Conservation (phyloP, 2,888 invertebrate genomes). For the Panzeria rudis region DNA sequence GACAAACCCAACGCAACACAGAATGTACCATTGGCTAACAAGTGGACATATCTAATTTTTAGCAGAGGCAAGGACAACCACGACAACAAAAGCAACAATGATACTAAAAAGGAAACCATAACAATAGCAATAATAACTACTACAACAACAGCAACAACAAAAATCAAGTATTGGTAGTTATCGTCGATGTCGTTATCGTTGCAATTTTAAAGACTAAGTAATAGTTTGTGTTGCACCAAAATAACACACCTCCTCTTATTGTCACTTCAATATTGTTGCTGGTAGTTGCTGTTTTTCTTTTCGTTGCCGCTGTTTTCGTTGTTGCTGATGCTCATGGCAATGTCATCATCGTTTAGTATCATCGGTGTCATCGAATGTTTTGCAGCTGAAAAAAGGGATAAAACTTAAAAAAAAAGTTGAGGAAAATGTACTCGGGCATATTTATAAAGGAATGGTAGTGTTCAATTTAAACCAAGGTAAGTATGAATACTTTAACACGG, state of each 20-base stretch:
- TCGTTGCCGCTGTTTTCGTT: neutral
- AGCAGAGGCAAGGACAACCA: neutral
- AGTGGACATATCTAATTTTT: constrained; percentile 46
- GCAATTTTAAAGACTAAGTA: constrained; percentile 50
- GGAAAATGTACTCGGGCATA: neutral
- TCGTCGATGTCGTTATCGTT: constrained; percentile 34
- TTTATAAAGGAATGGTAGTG: constrained; percentile 30
- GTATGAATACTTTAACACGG: neutral
- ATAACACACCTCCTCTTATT: constrained; percentile 14
- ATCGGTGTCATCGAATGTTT: constrained; percentile 25
- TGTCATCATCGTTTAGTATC: constrained; percentile 45
- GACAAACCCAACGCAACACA: constrained; percentile 10
- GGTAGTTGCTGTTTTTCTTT: neutral
- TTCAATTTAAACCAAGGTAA: constrained; percentile 19
- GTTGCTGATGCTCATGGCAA: constrained; percentile 2
- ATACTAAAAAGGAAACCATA: neutral
- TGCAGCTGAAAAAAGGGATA: neutral
- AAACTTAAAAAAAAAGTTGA: neutral
- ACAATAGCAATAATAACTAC: constrained; percentile 17
- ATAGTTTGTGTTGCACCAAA: constrained; percentile 40
- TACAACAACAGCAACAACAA: constrained; percentile 22
- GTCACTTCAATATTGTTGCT: constrained; percentile 16
- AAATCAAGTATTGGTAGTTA: neutral
- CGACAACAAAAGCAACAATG: neutral
- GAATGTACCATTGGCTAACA: constrained; percentile 31